Evolutionary conservation across 2,113 vertebrate species (phyloP).

Genomic region (Potamarius usumacintae): DNA sequence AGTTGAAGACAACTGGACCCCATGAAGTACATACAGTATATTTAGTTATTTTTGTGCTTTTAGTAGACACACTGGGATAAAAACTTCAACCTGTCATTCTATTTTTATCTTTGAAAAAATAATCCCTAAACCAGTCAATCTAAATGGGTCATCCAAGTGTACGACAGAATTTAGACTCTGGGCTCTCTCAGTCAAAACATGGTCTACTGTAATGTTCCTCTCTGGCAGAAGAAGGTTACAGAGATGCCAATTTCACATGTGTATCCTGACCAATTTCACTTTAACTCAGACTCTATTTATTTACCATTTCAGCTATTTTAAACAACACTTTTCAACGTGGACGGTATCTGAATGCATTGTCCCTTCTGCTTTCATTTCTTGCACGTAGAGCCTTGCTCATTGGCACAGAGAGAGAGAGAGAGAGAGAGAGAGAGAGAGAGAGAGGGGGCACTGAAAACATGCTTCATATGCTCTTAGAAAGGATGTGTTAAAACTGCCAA

Average conservation of each 20-base stretch:
- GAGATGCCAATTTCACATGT: conserved; percentile 49
- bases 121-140: conserved; percentile 35
- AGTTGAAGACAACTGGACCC: neutral
- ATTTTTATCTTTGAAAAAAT: conserved; percentile 57
- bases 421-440: neutral
- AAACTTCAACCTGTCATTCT: conserved; percentile 48
- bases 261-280: conserved; percentile 52
- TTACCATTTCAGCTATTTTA: conserved; percentile 54
- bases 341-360: conserved; percentile 46
- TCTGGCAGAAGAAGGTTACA: conserved; percentile 38
- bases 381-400: neutral
- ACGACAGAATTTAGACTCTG: conserved; percentile 55
- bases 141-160: conserved; percentile 43
- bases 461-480: neutral
- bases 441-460: neutral
- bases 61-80: neutral
- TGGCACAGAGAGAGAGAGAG: neutral
- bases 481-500: too few species aligned
- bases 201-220: conserved; percentile 51
- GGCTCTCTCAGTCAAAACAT: conserved; percentile 60
- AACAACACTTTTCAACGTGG: conserved; percentile 40
- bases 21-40: neutral
- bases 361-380: neutral
- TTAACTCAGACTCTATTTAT: conserved; percentile 61
- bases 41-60: conserved; percentile 15